Conservation (phyloP, 64 coral and sea anemone genomes). For the Pachyseris speciosa region DNA sequence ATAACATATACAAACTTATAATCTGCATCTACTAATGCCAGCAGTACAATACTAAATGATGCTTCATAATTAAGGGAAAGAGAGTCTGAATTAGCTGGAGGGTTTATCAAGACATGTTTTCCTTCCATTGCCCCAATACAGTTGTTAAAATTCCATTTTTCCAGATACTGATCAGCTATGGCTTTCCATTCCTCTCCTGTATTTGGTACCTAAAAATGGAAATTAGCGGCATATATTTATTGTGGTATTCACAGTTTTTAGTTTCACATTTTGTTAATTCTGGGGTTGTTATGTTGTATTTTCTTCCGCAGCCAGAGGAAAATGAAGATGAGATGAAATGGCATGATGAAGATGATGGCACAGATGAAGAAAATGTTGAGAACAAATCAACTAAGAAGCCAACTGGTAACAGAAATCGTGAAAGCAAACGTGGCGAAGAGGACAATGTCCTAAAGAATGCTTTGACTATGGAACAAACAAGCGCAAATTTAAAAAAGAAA, state of each 20-base stretch:
- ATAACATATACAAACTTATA: conserved; percentile 53
- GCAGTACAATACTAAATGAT: conserved; percentile 42
- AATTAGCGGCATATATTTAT: background rate
- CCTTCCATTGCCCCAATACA: conserved; percentile 32
- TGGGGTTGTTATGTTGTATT: background rate
- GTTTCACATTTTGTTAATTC: background rate
- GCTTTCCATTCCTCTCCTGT: conserved; percentile 50
- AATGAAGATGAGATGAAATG: background rate
- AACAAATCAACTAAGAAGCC: background rate
- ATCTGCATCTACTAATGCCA: conserved; percentile 49
- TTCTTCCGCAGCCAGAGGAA: background rate
- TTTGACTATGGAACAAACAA: background rate
- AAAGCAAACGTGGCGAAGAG: background rate
- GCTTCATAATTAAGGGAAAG: conserved; percentile 44
- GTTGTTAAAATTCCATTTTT: conserved; percentile 36
- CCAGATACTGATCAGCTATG: conserved; percentile 21
- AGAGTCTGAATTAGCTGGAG: conserved; percentile 37
- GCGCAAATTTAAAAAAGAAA: background rate
- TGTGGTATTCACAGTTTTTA: background rate
- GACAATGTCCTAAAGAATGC: background rate
- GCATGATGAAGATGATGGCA: background rate
- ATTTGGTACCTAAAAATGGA: background rate
- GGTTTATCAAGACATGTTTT: conserved; percentile 1
- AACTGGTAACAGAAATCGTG: background rate
- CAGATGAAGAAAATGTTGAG: background rate